Conservation (phyloP, 2,113 vertebrate genomes). For the Ceratotherium simum region DNA sequence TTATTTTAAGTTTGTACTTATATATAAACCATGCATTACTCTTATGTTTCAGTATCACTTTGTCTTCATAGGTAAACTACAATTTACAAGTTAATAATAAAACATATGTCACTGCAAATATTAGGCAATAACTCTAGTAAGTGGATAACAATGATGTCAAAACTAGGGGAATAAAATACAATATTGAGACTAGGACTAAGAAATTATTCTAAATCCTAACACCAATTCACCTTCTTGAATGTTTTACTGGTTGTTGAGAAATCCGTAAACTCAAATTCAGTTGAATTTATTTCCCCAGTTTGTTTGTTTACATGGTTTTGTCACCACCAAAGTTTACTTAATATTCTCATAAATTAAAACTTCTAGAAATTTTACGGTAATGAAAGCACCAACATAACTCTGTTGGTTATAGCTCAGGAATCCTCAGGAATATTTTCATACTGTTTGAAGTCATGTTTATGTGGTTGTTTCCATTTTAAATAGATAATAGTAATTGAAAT, state of each 20-base stretch:
- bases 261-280: neutral
- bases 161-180: slow-evolving; percentile 37
- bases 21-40: neutral
- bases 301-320: neutral
- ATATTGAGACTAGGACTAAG: neutral
- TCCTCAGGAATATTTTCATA: neutral
- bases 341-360: neutral
- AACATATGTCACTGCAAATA: neutral
- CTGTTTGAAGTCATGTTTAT: neutral
- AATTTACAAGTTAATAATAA: slow-evolving; percentile 57
- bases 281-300: neutral
- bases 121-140: slow-evolving; percentile 7
- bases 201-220: slow-evolving; percentile 33
- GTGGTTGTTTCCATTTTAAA: neutral
- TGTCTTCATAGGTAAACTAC: slow-evolving; percentile 27
- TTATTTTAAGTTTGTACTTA: slow-evolving; percentile 34
- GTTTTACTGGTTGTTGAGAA: neutral
- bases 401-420: neutral
- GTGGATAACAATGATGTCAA: neutral
- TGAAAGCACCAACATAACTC: neutral
- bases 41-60: neutral
- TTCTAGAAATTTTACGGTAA: neutral
- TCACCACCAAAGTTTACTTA: neutral
- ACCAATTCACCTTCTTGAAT: neutral
- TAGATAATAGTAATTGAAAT: neutral